A percentile compares a stretch with the other conserved stretches of the same genome.
These are phyloP conservation scores for Danio albolineatus DNA, from an alignment of 2,797 vertebrate species.

Conservation along the genomic window DNA sequence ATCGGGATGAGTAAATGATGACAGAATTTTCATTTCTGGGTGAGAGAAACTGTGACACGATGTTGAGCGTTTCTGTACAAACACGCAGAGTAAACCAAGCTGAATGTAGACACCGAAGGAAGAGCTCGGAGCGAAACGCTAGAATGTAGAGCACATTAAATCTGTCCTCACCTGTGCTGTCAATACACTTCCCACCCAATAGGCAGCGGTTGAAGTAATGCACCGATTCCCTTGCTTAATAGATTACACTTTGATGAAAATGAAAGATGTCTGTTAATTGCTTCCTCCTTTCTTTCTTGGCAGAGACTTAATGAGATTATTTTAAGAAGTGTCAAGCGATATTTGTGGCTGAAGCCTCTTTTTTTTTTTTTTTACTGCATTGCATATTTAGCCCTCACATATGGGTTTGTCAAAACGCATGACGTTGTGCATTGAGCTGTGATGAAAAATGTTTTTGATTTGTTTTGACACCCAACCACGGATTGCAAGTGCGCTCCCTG, in stretches of 20 bases:
- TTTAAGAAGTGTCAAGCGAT: conserved; percentile 1
- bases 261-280: conserved; percentile 27
- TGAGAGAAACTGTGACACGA: background rate
- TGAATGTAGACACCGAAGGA: background rate
- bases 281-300: conserved; percentile 6
- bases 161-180: conserved; percentile 12
- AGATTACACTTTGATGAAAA: conserved; percentile 12
- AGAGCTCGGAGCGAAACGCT: background rate
- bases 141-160: background rate
- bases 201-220: background rate
- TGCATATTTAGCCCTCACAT: conserved; percentile 7
- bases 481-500: conserved; percentile 13
- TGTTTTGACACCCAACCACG: conserved; percentile 17
- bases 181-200: background rate
- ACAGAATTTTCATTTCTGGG: background rate
- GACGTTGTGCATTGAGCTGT: conserved; percentile 2
- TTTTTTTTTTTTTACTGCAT: conserved; percentile 10
- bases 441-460: conserved; percentile 40
- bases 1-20: background rate
- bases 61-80: background rate
- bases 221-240: background rate
- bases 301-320: conserved; percentile 15
- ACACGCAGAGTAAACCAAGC: background rate
- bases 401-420: conserved; percentile 18
- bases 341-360: background rate